Evolutionary conservation across 2,888 invertebrate species (phyloP), one percentile per base, ranked within the genome.

Genomic region (Subacronicta megacephala): DNA sequence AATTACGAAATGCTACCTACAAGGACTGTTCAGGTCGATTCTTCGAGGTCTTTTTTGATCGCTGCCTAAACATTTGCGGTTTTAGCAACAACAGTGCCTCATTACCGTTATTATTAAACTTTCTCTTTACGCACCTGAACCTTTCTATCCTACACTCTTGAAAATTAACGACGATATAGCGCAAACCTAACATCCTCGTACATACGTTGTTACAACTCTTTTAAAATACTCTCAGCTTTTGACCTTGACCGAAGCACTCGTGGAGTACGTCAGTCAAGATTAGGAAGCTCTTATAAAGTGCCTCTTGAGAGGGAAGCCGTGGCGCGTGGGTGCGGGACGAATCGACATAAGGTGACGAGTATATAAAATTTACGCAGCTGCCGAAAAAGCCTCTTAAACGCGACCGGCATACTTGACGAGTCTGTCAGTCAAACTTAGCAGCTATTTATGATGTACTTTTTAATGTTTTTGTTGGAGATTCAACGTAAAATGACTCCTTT

Each of bases 261-360:
- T 31, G 38, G 12, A 36, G 63, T 45, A 43, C 38, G 51, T 65
- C 72, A 65, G 50, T 71, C 72, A 65, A 71, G 72, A 71, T 66
- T 49, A 70, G 44, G 57, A 70, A 49, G 51, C 71, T 63, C 33
- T 70, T 47, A 41, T 33, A 26, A 44, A 52, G 64, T 62, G 35
- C 29, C 46, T 31, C 37, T 66, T 47, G 40, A 66, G 64, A 38
- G 56, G 62, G 49, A 38, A 49, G 37, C 51, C 71, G 57, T 47
- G 41, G 58, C 64, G 57, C 71, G 64, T 44, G 44, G 58, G 71
- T 31, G 70, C 56, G 64, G 56, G 45, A 63, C 71, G 47, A 40
- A 70, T 55, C 40, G 47, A 23, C 44, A 44, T 47, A 40, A 23
- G 18, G 33, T 43, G 42, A 53, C 52, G 37, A 59, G 52, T 47